Evolutionary conservation across 2,113 vertebrate genomes (phyloP), one percentile per base, ranked within the genome.

Genomic region (Tylochromis polylepis): DNA sequence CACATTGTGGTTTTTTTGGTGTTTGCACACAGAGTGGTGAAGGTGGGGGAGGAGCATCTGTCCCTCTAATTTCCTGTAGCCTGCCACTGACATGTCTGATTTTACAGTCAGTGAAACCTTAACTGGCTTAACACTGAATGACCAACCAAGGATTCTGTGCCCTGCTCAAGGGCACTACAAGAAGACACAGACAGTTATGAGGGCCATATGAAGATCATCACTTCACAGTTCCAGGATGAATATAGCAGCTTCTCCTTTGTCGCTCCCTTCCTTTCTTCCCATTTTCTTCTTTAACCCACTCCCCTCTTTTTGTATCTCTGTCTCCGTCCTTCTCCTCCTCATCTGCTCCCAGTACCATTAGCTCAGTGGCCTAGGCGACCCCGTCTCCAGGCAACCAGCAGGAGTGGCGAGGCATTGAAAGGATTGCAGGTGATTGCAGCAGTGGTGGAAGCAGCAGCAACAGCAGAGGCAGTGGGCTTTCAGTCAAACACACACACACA

Each of bases 401-500:
- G 85, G 65, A 86, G 90, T 79, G 80, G 79, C 62, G 83, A 90
- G 85, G 86, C 89, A 57, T 20, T 92, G 95, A 96, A 95, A 96
- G 94, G 90, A 95, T 97, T 97, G 95, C 96, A 96, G 93, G 85
- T 93, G 95, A 97, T 97, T 97, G 96, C 96, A 97, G 94, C 96
- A 96, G 94, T 58, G 29, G 88, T n/a, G 81, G 83, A 80, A 82
- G 77, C 86, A 84, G 65, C 56, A 70, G 57, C 78, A 70, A 18
- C 58, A 65, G 85, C 57, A 70, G 86, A 81, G 65, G 86, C 79
- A 65, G 85, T 70, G 89, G 88, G 87, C 88, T 92, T 85, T 81
- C 67, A 84, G 9, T 15, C 7, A 56, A 38, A 82, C 81, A 62
- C 72, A 53, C 58, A 85, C 77, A 82, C 82, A 88, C 88, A 90